A percentile compares a stretch with the other conserved stretches of the same genome.
These are phyloP conservation scores for Myanophis thanlyinensis DNA, from an alignment of 2,113 vertebrate genomes.

Conservation along the genomic window DNA sequence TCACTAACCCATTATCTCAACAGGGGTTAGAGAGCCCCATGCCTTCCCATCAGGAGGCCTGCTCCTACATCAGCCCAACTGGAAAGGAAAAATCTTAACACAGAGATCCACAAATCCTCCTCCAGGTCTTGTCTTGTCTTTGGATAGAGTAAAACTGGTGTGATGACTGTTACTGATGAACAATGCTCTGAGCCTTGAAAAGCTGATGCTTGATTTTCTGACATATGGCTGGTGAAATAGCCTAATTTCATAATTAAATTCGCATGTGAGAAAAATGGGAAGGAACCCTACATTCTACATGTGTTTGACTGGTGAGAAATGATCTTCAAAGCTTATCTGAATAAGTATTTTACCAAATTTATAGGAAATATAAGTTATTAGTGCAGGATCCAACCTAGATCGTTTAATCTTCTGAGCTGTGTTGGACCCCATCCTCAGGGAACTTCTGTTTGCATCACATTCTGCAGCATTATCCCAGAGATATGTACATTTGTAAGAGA, in stretches of 20 bases:
- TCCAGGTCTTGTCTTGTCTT: neutral
- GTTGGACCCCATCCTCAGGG: neutral
- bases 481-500: neutral
- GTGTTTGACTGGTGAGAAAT: neutral
- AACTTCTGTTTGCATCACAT: neutral
- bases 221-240: neutral
- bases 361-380: neutral
- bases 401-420: neutral
- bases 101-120: neutral
- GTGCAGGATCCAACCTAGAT: neutral
- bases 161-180: neutral
- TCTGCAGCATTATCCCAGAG: neutral
- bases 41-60: conserved; percentile 13
- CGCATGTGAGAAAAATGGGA: neutral
- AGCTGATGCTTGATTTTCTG: neutral
- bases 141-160: neutral
- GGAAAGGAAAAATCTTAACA: neutral
- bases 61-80: neutral
- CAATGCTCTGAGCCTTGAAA: neutral
- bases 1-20: conserved; percentile 22
- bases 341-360: neutral
- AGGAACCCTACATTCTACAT: neutral
- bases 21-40: conserved; percentile 22
- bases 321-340: neutral
- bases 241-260: neutral